A percentile compares a stretch with the other conserved stretches of the same genome.
Evolutionary conservation across 2,113 vertebrate genomes (phyloP).

Genomic region (Passer montanus): DNA sequence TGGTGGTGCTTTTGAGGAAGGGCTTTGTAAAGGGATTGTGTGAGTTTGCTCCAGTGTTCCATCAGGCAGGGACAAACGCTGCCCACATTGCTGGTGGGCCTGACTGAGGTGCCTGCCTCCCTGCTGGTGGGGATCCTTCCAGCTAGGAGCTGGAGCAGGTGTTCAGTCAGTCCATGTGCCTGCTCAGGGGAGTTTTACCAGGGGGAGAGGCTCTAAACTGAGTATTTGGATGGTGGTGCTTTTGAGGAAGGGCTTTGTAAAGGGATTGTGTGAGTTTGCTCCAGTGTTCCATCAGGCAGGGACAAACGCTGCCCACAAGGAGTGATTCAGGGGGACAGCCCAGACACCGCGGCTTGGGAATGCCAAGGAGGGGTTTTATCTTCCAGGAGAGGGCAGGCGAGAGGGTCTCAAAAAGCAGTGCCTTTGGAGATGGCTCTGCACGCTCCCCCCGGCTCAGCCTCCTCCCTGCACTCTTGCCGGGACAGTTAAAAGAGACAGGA

Average conservation of each 20-base stretch:
- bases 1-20: background rate
- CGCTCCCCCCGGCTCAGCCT: fast-evolving
- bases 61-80: fast-evolving
- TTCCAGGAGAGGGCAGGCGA: conserved; percentile 2
- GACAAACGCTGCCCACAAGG: fast-evolving
- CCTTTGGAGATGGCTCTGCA: background rate
- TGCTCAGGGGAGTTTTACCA: background rate
- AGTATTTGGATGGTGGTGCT: background rate
- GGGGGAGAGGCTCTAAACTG: background rate
- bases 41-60: background rate
- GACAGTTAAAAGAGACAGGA: background rate
- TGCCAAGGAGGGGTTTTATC: background rate
- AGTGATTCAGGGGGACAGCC: background rate
- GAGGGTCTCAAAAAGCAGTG: background rate
- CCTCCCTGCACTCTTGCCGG: background rate
- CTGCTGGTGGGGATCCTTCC: background rate
- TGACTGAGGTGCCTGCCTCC: no score
- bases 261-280: background rate
- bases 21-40: background rate
- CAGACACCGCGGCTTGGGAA: fast-evolving
- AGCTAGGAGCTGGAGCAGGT: background rate
- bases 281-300: fast-evolving
- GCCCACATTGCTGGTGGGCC: background rate
- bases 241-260: background rate
- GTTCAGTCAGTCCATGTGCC: background rate